These are phyloP conservation scores for Junco hyemalis DNA, from an alignment of 2,113 vertebrate species.

Conservation along the genomic window DNA sequence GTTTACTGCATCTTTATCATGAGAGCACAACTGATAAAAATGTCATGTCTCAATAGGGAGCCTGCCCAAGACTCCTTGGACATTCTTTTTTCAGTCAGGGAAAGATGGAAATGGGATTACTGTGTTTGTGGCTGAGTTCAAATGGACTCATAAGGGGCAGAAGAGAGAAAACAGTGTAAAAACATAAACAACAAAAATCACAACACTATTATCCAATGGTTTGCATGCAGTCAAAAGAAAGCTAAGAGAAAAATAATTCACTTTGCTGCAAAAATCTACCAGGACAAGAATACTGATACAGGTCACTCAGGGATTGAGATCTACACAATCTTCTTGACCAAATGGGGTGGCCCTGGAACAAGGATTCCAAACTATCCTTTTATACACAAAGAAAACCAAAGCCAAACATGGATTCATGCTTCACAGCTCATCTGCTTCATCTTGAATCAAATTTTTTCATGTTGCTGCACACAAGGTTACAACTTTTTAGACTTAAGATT, in stretches of 20 bases:
- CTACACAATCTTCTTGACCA: not conserved
- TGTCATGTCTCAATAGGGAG: fast-evolving
- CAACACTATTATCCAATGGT: not conserved
- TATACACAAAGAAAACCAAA: not conserved
- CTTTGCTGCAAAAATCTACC: not conserved
- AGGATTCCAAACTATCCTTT: not conserved
- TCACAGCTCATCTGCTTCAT: not conserved
- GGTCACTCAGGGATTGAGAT: not conserved
- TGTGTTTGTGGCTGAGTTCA: not conserved
- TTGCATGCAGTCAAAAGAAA: not conserved
- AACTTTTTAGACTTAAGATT: not conserved
- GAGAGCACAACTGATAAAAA: not conserved
- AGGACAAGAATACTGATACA: not conserved
- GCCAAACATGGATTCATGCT: not conserved
- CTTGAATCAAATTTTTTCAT: not conserved
- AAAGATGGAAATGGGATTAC: not conserved
- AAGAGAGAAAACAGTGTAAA: fast-evolving
- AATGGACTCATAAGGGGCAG: not conserved
- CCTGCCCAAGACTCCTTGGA: not conserved
- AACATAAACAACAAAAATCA: not conserved
- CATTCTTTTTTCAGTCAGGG: not conserved
- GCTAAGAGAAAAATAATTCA: not conserved
- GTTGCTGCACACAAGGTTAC: not conserved
- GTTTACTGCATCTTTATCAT: not conserved
- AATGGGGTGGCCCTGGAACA: not conserved